Conservation (phyloP, 2,888 invertebrate species). For the Caenorhabditis parvicauda region DNA sequence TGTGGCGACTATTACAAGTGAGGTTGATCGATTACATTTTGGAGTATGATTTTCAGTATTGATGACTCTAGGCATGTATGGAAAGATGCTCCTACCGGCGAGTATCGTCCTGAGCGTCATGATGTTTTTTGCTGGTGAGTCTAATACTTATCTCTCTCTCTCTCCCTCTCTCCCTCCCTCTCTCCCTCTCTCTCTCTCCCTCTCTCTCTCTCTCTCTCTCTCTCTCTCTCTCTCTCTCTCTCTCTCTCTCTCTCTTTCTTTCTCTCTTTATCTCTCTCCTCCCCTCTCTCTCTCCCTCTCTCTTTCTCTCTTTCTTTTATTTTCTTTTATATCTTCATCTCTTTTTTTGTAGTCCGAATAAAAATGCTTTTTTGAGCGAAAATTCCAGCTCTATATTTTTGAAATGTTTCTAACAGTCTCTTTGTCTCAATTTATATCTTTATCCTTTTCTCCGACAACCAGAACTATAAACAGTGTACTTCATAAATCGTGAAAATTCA, state of each 20-base stretch:
- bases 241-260: slow-evolving; percentile 1
- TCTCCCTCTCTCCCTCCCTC: background rate
- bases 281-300: background rate
- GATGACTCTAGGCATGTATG: slow-evolving; percentile 26
- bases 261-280: background rate
- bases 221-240: background rate
- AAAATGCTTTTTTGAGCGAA: too few species aligned
- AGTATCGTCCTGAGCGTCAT: slow-evolving; percentile 36
- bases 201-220: background rate
- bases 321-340: too few species aligned
- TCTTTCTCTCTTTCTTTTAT: background rate
- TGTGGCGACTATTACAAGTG: slow-evolving; percentile 22
- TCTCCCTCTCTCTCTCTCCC: background rate
- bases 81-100: slow-evolving; percentile 34
- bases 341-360: background rate
- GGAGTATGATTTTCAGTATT: slow-evolving; percentile 19
- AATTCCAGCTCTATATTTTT: too few species aligned
- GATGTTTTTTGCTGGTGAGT: slow-evolving; percentile 33
- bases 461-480: too few species aligned
- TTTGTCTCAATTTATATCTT: too few species aligned
- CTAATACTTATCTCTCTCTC: background rate
- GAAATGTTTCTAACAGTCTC: too few species aligned
- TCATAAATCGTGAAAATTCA: too few species aligned
- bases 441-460: too few species aligned
- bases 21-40: background rate